Percentiles rank a stretch among this genome's conserved stretches.
phyloP scores from a whole-genome alignment of 2,888 invertebrate genomes.

The Desoria tigrina region DNA sequence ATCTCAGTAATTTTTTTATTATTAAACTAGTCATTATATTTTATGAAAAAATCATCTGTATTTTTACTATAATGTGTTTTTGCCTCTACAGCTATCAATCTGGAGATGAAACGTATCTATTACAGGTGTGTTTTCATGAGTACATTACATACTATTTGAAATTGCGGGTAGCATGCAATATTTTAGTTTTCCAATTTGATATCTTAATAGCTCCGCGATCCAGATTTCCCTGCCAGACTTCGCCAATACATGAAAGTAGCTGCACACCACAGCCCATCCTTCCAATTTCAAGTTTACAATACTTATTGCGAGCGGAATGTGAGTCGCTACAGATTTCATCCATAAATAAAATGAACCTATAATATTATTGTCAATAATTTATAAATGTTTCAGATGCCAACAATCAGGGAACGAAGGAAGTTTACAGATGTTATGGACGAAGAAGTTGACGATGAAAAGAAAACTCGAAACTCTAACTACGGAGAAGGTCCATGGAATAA shows the following conservation, averaged over 20 bases:
- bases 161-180: background rate
- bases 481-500: constrained; percentile 40
- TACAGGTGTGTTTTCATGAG: constrained; percentile 56
- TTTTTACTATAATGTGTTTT: background rate
- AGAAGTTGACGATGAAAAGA: constrained; percentile 88
- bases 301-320: constrained; percentile 49
- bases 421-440: constrained; percentile 95
- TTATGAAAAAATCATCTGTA: background rate
- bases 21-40: background rate
- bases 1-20: constrained; percentile 29
- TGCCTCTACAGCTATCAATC: constrained; percentile 76
- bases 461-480: constrained; percentile 59
- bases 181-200: background rate
- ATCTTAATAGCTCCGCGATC: constrained; percentile 83
- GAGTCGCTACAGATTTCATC: constrained; percentile 1
- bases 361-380: constrained; percentile 1
- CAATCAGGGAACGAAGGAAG: constrained; percentile 83
- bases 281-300: constrained; percentile 50
- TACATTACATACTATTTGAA: background rate
- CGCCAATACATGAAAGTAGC: constrained; percentile 95
- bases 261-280: constrained; percentile 70
- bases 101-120: constrained; percentile 93
- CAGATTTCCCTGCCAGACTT: constrained; percentile 88
- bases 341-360: background rate
- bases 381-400: constrained; percentile 65